Evolutionary conservation across 1,140 invertebrate species (phyloP), one percentile per base, ranked within the genome.

Genomic region (Cryptotermes secundus): DNA sequence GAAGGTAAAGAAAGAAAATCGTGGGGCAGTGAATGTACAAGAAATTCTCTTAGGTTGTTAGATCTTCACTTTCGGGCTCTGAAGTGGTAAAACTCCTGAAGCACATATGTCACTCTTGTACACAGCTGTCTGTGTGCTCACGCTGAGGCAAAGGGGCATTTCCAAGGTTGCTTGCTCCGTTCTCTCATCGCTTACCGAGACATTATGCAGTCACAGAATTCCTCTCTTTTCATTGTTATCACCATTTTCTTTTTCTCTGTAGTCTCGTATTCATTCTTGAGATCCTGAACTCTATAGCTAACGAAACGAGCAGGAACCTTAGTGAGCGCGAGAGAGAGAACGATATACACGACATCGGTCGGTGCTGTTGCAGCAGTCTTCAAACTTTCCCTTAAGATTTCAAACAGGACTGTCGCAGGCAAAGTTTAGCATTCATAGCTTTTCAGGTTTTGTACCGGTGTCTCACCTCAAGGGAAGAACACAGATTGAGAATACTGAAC

Each of bases 121-220:
- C 59, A 7, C 6, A 72, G 26, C n/a, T n/a, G n/a, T n/a, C n/a
- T 59, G 6, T 31, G n/a, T 72, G n/a, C 1, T 72, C 26, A 31
- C n/a, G 2, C 9, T 10, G 59, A 72, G 59, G 59, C 6, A 72
- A 72, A 72, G 59, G 59, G 31, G 59, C 59, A n/a, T 26, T 14
- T 72, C 59, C 59, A 72, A 72, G 59, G 59, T 72, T 26, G 14
- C 59, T n/a, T n/a, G 59, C 6, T 72, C 59, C 26, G n/a, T 72
- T 65, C 31, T 72, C n/a, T 31, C n/a, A 9, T 72, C 59, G 59
- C 26, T 72, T 14, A 31, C 59, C 31, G 26, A 72, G 59, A 72
- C 59, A 72, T 72, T 26, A 72, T 72, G 59, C 59, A 26, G 59
- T 72, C 31, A 72, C 59, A 31, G 59, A 72, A 72, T 72, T 72